Conservation (phyloP, 2,113 vertebrate genomes). For the Anarhynchus alexandrinus region DNA sequence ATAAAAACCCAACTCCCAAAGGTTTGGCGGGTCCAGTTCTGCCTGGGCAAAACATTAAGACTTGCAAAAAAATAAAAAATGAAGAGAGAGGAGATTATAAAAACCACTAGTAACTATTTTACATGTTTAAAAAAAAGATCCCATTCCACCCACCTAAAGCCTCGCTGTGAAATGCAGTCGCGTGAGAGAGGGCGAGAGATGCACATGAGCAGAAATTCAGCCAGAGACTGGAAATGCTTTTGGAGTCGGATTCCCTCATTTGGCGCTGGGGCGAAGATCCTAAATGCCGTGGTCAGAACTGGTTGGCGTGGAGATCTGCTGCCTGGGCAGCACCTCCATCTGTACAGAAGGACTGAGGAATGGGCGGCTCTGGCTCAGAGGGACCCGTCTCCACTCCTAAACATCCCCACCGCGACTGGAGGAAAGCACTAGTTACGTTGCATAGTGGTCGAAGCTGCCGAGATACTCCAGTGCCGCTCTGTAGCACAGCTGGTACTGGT, state of each 20-base stretch:
- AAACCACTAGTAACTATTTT: slow-evolving; percentile 71
- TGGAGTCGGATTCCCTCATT: slow-evolving; percentile 58
- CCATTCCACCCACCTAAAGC: slow-evolving; percentile 76
- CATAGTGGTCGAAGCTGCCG: slow-evolving; percentile 99
- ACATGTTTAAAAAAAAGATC: slow-evolving; percentile 75
- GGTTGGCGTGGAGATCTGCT: slow-evolving; percentile 59
- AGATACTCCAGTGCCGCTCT: slow-evolving; percentile 96
- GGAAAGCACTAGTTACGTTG: slow-evolving; percentile 89
- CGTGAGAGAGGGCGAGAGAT: slow-evolving; percentile 62
- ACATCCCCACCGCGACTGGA: slow-evolving; percentile 66
- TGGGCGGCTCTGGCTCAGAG: slow-evolving; percentile 83
- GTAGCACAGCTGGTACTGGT: slow-evolving; percentile 99
- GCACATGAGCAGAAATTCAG: slow-evolving; percentile 64
- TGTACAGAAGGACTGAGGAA: slow-evolving; percentile 77
- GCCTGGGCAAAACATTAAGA: slow-evolving; percentile 69
- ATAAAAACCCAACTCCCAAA: slow-evolving; percentile 51
- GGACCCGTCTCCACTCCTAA: slow-evolving; percentile 73
- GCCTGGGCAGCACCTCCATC: slow-evolving; percentile 64
- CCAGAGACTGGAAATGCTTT: slow-evolving; percentile 63
- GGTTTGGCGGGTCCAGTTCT: slow-evolving; percentile 64
- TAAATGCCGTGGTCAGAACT: slow-evolving; percentile 74
- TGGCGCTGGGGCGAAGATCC: slow-evolving; percentile 72
- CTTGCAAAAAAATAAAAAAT: slow-evolving; percentile 72
- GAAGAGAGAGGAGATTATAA: slow-evolving; percentile 72
- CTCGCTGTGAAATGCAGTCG: slow-evolving; percentile 72